phyloP scores from a whole-genome alignment of 2,888 invertebrate species.

The Dynastes tityus region DNA sequence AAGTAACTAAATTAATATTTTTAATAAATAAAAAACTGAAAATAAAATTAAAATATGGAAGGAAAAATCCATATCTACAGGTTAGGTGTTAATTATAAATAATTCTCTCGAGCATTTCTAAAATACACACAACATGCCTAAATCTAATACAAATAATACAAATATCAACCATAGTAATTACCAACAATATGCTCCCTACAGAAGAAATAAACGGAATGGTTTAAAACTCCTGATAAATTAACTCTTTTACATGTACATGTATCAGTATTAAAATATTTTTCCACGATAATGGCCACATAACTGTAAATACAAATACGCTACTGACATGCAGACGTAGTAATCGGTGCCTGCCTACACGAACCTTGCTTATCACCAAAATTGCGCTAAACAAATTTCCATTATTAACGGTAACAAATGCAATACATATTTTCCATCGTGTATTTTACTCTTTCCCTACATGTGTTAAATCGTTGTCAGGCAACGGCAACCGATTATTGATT shows the following conservation, averaged over 20 bases:
- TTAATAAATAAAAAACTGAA: too few species aligned
- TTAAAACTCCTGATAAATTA: background rate
- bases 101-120: too few species aligned
- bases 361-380: constrained; percentile 27
- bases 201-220: too few species aligned
- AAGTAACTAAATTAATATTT: too few species aligned
- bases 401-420: constrained; percentile 37
- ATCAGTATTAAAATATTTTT: background rate
- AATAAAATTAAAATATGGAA: too few species aligned
- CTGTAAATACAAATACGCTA: background rate
- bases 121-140: too few species aligned
- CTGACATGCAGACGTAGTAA: background rate
- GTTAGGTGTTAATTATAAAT: too few species aligned
- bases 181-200: too few species aligned
- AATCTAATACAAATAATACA: too few species aligned
- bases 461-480: constrained; percentile 46
- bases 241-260: background rate
- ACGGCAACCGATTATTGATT: constrained; percentile 41
- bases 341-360: background rate
- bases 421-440: constrained; percentile 21
- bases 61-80: too few species aligned
- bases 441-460: constrained; percentile 36
- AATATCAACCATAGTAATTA: too few species aligned
- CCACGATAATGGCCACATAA: constrained; percentile 11
- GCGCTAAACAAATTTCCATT: constrained; percentile 42